These are phyloP conservation scores for Chloroceryle aenea DNA, from an alignment of 2,113 vertebrate genomes.

Conservation along the genomic window DNA sequence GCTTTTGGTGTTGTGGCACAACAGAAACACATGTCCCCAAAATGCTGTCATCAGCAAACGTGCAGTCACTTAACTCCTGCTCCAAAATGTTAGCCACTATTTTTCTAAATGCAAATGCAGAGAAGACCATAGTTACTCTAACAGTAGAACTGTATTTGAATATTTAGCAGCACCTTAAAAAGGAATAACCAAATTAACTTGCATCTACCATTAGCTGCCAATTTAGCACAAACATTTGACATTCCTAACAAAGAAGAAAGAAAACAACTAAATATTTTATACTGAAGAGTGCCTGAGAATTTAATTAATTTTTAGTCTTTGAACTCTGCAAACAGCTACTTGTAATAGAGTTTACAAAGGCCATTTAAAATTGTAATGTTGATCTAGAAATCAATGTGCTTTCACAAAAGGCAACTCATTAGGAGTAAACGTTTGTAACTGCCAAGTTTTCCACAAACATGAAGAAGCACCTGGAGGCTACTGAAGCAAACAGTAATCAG, in stretches of 20 bases:
- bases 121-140: background rate
- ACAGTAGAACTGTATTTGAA: background rate
- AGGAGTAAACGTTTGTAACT: slow-evolving; percentile 19
- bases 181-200: background rate
- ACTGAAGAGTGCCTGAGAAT: background rate
- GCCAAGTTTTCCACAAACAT: background rate
- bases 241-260: slow-evolving; percentile 11
- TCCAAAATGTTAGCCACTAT: background rate
- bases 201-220: background rate
- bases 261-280: slow-evolving; percentile 5
- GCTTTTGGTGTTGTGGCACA: background rate
- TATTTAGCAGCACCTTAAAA: background rate
- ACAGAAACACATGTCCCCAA: background rate
- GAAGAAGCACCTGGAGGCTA: background rate
- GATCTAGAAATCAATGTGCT: slow-evolving; percentile 51
- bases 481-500: background rate
- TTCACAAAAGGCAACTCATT: slow-evolving; percentile 53
- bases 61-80: background rate
- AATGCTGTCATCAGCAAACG: background rate
- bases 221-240: background rate
- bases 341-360: slow-evolving; percentile 51
- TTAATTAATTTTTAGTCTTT: slow-evolving; percentile 65
- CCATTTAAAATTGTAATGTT: slow-evolving; percentile 54
- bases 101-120: background rate
- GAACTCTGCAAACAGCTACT: slow-evolving; percentile 55